phyloP scores from a whole-genome alignment of 2,113 vertebrate genomes.

The Pseudopodoces humilis region DNA sequence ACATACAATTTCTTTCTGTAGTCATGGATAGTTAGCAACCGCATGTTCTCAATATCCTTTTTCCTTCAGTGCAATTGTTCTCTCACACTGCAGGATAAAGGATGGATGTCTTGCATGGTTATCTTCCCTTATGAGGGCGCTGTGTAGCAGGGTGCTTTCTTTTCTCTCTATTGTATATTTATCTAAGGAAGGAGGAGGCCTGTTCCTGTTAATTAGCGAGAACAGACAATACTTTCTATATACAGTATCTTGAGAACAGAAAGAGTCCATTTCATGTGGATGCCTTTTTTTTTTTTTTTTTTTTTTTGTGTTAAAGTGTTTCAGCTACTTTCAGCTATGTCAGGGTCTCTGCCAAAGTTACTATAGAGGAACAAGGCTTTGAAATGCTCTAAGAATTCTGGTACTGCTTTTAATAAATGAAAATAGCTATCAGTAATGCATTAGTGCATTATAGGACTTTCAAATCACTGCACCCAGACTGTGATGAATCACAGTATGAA shows the following conservation, averaged over 20 bases:
- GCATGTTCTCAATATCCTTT: not conserved
- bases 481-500: slow-evolving; percentile 46
- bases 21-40: not conserved
- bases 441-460: slow-evolving; percentile 38
- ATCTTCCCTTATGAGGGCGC: not conserved
- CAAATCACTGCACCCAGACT: slow-evolving; percentile 33
- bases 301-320: not conserved
- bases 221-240: slow-evolving; percentile 14
- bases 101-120: not conserved
- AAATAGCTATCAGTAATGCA: slow-evolving; percentile 52
- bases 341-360: slow-evolving; percentile 12
- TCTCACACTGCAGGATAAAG: not conserved
- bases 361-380: slow-evolving; percentile 40
- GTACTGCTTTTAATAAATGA: slow-evolving; percentile 56
- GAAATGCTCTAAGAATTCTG: slow-evolving; percentile 36
- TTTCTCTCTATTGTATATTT: slow-evolving; percentile 8
- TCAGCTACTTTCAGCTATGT: slow-evolving; percentile 36
- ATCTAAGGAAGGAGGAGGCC: not conserved
- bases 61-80: not conserved
- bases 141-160: not conserved
- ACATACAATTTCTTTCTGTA: not conserved
- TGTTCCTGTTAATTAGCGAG: slow-evolving; percentile 25
- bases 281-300: not conserved
- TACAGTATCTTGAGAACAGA: not conserved
- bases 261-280: not conserved